Conservation (phyloP, 2,888 invertebrate genomes). For the Melinaea marsaeus region DNA sequence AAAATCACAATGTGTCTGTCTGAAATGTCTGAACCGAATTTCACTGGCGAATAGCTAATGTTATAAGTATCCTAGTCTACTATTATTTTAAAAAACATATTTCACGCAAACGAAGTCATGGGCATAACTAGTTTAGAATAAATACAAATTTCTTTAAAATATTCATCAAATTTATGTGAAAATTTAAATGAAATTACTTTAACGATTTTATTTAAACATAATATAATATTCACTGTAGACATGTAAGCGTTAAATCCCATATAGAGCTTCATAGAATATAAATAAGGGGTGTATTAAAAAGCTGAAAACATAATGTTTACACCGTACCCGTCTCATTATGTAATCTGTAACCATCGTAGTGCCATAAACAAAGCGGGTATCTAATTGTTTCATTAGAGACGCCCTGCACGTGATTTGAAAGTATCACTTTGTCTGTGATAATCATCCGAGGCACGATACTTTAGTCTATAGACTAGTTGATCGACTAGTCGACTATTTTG, state of each 20-base stretch:
- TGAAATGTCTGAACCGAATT: no score
- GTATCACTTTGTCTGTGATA: conserved; percentile 32
- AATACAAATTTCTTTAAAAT: no score
- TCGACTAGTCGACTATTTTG: neutral
- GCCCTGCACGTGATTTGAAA: conserved; percentile 39
- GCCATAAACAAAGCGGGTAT: conserved; percentile 32
- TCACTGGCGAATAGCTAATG: no score
- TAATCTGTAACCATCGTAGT: conserved; percentile 24
- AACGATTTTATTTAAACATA: no score
- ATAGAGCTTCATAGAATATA: neutral
- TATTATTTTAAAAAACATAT: no score
- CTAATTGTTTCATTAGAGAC: conserved; percentile 39
- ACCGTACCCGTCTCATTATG: conserved; percentile 21
- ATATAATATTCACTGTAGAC: neutral
- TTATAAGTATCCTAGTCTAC: no score
- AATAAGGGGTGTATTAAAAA: conserved; percentile 1
- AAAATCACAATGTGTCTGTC: no score
- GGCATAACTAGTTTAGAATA: no score
- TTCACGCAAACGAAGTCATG: no score
- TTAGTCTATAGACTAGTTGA: neutral
- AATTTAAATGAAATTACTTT: no score
- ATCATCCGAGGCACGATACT: conserved; percentile 26
- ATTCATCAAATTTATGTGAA: no score
- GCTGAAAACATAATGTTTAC: neutral
- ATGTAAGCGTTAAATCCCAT: neutral